These are phyloP conservation scores for Trichosurus vulpecula DNA, from an alignment of 2,797 vertebrate species.

Conservation along the genomic window DNA sequence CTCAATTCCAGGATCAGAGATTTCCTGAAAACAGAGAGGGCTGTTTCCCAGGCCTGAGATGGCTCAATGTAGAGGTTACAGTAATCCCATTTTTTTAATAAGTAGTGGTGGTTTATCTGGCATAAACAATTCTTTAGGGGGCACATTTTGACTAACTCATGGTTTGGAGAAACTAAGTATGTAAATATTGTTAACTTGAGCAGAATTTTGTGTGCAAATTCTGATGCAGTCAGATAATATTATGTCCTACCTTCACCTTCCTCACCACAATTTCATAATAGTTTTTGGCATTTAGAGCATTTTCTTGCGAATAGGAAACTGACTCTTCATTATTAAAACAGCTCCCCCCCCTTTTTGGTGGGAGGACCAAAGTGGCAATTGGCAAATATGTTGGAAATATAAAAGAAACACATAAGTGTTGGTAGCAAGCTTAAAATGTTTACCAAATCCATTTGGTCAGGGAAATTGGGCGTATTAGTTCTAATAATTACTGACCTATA, in stretches of 20 bases:
- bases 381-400: slow-evolving; percentile 53
- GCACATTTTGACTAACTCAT: slow-evolving; percentile 68
- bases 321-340: slow-evolving; percentile 59
- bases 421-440: slow-evolving; percentile 62
- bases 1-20: slow-evolving; percentile 60
- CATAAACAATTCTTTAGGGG: slow-evolving; percentile 66
- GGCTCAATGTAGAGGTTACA: slow-evolving; percentile 65
- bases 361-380: slow-evolving; percentile 34
- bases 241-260: slow-evolving; percentile 10
- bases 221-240: slow-evolving; percentile 45
- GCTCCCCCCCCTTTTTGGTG: not conserved
- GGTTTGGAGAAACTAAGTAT: slow-evolving; percentile 72
- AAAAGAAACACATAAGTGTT: slow-evolving; percentile 53
- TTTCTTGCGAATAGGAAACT: slow-evolving; percentile 55
- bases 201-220: slow-evolving; percentile 58
- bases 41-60: slow-evolving; percentile 51
- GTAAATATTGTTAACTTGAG: slow-evolving; percentile 54
- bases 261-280: slow-evolving; percentile 41
- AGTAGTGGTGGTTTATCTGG: slow-evolving; percentile 67
- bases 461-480: not conserved
- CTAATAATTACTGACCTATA: slow-evolving; percentile 42
- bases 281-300: slow-evolving; percentile 51
- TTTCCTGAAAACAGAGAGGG: slow-evolving; percentile 61
- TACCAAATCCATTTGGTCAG: slow-evolving; percentile 44
- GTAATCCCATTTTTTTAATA: slow-evolving; percentile 67